Evolutionary conservation across 2,113 vertebrate species (phyloP).

Genomic region (Geothlypis trichas): DNA sequence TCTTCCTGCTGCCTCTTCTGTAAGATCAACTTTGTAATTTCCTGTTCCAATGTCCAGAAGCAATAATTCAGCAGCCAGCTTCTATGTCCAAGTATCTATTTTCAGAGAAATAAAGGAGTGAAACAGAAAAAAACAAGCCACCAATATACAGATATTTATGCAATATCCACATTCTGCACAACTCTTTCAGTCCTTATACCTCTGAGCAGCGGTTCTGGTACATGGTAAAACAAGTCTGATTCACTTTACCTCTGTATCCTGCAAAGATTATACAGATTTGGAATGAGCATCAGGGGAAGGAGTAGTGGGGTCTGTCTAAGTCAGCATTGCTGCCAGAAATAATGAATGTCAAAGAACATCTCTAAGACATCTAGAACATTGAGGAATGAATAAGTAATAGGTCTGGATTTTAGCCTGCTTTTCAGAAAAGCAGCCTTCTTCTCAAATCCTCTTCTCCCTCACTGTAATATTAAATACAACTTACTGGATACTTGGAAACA

Average conservation of each 20-base stretch:
- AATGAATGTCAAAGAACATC: slow-evolving; percentile 13
- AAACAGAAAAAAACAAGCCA: not conserved
- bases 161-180: not conserved
- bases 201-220: not conserved
- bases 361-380: slow-evolving; percentile 11
- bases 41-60: not conserved
- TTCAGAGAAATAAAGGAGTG: not conserved
- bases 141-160: not conserved
- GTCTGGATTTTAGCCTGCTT: not conserved
- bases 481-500: not conserved
- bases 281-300: not conserved
- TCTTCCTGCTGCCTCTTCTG: not conserved
- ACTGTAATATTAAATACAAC: not conserved
- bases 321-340: slow-evolving; percentile 40
- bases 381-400: slow-evolving; percentile 27
- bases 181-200: not conserved
- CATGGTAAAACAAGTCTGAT: not conserved
- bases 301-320: not conserved
- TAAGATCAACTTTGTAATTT: not conserved
- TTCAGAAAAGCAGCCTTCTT: not conserved
- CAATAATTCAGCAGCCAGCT: not conserved
- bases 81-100: not conserved
- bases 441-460: not conserved
- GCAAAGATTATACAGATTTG: not conserved
- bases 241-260: not conserved